Evolutionary conservation across 2,888 invertebrate species (phyloP), one percentile per base, ranked within the genome.

Genomic region (Lasioglossum calceatum): DNA sequence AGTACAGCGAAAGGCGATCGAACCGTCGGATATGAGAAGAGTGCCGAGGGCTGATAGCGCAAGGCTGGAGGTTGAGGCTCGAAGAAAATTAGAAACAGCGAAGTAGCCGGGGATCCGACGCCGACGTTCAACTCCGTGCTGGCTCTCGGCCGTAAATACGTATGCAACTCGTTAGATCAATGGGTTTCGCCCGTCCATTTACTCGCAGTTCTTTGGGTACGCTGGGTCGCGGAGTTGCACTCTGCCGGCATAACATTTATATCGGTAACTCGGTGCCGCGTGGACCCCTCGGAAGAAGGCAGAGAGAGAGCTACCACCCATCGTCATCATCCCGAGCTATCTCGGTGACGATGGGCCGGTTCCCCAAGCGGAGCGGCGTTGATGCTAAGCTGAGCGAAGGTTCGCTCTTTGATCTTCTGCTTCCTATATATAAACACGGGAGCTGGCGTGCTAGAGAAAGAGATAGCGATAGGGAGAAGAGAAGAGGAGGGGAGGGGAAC

Each of bases 341-440:
- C 90, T 88, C 88, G 90, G 92, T 90, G 92, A 92, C 90, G 93
- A 93, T 92, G 92, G 92, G 89, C 92, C 92, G 92, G 90, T 90
- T 92, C 91, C 89, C 90, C 90, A 87, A 92, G 92, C 91, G 90
- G 84, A 88, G 90, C 90, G 92, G 90, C 91, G 92, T 91, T 91
- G 92, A 94, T 93, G 94, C 92, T 92, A 90, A 93, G 93, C 92
- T 92, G 92, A 92, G 92, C 93, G 93, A 93, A 94, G 93, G 90
- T 90, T 93, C 92, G 92, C 92, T 94, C 94, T 95, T 94, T 95
- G 95, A 94, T 94, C 94, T 95, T 94, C 91, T 89, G 93, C 92
- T 94, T 94, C 93, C 94, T 94, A 94, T 94, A 94, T 94, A 94
- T 94, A 94, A 94, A 94, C 94, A 93, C 92, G 91, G 90, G 78